Evolutionary conservation across 2,797 vertebrate species (phyloP).

Genomic region (Sphenopsis melanotis): DNA sequence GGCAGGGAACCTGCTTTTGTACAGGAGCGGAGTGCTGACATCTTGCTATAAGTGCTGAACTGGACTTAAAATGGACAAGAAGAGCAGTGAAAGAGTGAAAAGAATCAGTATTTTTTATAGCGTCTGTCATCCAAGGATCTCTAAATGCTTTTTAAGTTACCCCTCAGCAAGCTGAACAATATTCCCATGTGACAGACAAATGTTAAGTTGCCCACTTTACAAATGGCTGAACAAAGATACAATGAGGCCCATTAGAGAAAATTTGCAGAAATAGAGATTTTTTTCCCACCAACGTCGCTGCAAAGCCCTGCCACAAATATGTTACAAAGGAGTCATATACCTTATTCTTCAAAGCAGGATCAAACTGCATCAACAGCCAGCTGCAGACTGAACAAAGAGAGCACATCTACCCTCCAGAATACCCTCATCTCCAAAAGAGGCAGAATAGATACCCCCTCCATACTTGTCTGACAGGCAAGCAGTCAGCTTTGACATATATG

Average conservation of each 20-base stretch:
- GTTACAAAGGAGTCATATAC: not conserved
- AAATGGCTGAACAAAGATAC: not conserved
- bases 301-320: not conserved
- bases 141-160: not conserved
- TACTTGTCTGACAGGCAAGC: not conserved
- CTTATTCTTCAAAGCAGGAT: not conserved
- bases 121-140: not conserved
- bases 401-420: not conserved
- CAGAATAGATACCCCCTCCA: not conserved
- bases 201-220: not conserved
- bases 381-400: not conserved
- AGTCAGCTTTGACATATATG: not conserved
- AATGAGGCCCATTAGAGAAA: not conserved
- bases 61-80: not conserved
- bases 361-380: not conserved
- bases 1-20: not conserved
- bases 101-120: not conserved
- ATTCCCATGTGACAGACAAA: not conserved
- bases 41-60: not conserved
- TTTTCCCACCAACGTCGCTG: not conserved
- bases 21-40: not conserved
- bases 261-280: not conserved
- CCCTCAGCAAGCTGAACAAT: not conserved
- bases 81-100: not conserved
- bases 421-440: not conserved